Percentiles rank a stretch among this genome's conserved stretches.
phyloP scores from a whole-genome alignment of 1,140 invertebrate genomes.

The Thereuonema tuberculata region DNA sequence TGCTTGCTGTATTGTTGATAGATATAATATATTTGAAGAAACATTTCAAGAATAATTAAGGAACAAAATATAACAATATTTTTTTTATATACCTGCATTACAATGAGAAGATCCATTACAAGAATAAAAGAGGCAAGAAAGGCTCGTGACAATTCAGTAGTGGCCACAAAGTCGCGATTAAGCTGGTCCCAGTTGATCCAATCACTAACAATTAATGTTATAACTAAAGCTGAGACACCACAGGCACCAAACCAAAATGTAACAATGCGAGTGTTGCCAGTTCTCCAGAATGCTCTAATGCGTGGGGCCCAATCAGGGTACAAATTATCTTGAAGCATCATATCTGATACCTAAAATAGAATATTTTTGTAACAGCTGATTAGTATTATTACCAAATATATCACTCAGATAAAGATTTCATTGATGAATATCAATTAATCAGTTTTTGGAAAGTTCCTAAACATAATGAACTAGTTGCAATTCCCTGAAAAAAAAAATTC shows the following conservation, averaged over 20 bases:
- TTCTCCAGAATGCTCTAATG: conserved; percentile 33
- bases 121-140: conserved; percentile 43
- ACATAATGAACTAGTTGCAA: too few relatives aligned
- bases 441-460: too few relatives aligned
- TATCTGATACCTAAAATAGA: conserved; percentile 38
- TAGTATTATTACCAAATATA: too few relatives aligned
- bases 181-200: conserved; percentile 40
- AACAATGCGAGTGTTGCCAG: conserved; percentile 34
- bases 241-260: conserved; percentile 39
- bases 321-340: conserved; percentile 43
- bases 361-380: too few relatives aligned
- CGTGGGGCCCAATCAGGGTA: conserved; percentile 38
- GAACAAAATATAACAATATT: too few relatives aligned
- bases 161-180: conserved; percentile 38
- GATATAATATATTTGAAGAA: too few relatives aligned
- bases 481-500: too few relatives aligned
- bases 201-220: conserved; percentile 40
- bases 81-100: conserved; percentile 42
- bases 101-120: conserved; percentile 42
- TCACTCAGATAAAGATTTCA: too few relatives aligned
- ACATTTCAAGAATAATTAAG: too few relatives aligned
- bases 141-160: conserved; percentile 39
- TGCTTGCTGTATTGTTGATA: too few relatives aligned
- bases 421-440: too few relatives aligned
- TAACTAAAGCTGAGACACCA: conserved; percentile 34